Conservation (phyloP, 2,113 vertebrate species). For the Sylvilagus bachmani region DNA sequence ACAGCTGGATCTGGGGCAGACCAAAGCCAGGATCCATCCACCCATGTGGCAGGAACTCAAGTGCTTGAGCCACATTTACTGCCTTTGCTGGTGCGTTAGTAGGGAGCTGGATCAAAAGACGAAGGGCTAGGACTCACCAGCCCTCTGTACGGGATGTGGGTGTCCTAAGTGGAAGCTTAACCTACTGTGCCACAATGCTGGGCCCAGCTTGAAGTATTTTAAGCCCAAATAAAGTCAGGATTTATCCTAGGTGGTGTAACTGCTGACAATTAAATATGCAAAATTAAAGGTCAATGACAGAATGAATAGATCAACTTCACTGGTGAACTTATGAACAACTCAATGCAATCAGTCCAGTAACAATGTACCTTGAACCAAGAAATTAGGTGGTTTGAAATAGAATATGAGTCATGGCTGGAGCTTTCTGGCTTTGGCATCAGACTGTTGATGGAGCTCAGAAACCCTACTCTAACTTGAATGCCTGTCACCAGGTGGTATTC, state of each 20-base stretch:
- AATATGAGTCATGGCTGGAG: neutral
- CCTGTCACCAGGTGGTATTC: neutral
- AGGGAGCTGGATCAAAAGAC: too few relatives aligned
- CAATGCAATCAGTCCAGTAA: neutral
- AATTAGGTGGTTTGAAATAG: neutral
- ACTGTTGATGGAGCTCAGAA: neutral
- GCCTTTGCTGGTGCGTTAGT: too few relatives aligned
- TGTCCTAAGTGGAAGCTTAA: too few relatives aligned
- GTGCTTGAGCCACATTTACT: too few relatives aligned
- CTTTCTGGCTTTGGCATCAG: conserved; percentile 7
- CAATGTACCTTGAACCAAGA: neutral
- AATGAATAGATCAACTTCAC: neutral
- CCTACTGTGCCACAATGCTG: too few relatives aligned
- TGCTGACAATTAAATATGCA: neutral
- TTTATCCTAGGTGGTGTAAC: neutral
- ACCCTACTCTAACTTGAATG: neutral
- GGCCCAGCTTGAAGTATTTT: neutral
- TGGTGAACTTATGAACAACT: neutral
- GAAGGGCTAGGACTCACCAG: too few relatives aligned
- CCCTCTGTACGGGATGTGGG: too few relatives aligned
- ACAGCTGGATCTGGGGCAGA: too few relatives aligned
- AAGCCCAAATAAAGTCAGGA: conserved; percentile 40
- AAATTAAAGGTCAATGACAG: conserved; percentile 22
- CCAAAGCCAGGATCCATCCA: too few relatives aligned
- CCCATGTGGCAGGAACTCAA: too few relatives aligned